Evolutionary conservation across 2,888 invertebrate genomes (phyloP), one percentile per base, ranked within the genome.

Genomic region (Morpho deidamia): DNA sequence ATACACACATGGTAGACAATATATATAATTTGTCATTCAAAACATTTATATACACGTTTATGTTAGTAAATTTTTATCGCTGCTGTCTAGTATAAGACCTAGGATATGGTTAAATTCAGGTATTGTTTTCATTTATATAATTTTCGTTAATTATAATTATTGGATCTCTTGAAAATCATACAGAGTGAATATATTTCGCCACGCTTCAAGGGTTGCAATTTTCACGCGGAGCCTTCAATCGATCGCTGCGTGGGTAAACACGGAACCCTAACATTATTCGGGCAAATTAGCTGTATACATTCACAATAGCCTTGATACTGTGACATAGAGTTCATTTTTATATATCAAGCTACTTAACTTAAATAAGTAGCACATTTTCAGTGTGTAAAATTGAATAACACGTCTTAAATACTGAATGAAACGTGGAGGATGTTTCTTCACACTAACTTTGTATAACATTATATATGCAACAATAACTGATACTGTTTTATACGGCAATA

Each of bases 211-310:
- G 73, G 73, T 87, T 84, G 87, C 87, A 84, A 89, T 85, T 87
- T 88, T 87, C 87, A 81, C 83, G 84, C 82, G 78, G 70, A 86
- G 83, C 78, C 74, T 81, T 58, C 70, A 73, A 89, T 88, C 88
- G 88, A 89, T 88, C 83, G 83, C 68, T 74, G 78, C 83, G 85
- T 85, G 74, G 71, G 78, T 84, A 87, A 86, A 88, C 87, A 87
- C 69, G 69, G 76, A 78, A 75, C 85, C 85, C 84, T 77, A 69
- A 72, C 75, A 68, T 75, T 70, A 71, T 70, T 65, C 72, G 70
- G 64, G 64, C 76, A 70, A 74, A 71, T 61, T 58, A 61, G 51
- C 52, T 52, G 55, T 56, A 55, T 48, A 44, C 51, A 46, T 49
- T 49, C 34, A 55, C 49, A 57, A 55, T 48, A 63, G 56, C 61